phyloP scores from a whole-genome alignment of 1,140 invertebrate species.

The Cyclargus thomasi region DNA sequence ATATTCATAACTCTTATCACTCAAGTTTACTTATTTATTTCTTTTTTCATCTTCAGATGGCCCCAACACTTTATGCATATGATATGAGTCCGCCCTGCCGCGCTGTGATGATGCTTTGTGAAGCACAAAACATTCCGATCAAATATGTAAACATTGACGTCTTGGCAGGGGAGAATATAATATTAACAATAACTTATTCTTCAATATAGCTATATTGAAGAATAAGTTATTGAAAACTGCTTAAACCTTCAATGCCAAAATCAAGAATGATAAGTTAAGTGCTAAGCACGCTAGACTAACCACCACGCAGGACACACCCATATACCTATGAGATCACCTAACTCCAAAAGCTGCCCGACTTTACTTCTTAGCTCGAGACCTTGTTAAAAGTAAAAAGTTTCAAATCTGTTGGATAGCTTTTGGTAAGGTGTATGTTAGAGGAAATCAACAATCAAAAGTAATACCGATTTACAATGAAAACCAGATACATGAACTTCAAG shows the following conservation, averaged over 20 bases:
- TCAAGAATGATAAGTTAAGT: neutral
- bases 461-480: neutral
- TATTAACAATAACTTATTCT: too few relatives aligned
- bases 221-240: neutral
- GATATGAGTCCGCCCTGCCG: too few relatives aligned
- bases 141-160: too few relatives aligned
- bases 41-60: too few relatives aligned
- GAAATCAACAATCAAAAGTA: neutral
- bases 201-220: neutral
- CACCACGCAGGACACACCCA: slow-evolving; percentile 6
- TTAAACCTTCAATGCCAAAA: neutral
- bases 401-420: slow-evolving; percentile 6
- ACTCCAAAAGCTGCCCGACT: slow-evolving; percentile 10
- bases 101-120: too few relatives aligned
- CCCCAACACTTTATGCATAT: too few relatives aligned
- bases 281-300: neutral
- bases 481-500: neutral
- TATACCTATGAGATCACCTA: neutral
- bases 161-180: too few relatives aligned
- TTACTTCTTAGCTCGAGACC: slow-evolving; percentile 4
- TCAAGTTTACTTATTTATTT: too few relatives aligned
- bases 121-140: too few relatives aligned
- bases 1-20: too few relatives aligned
- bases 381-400: neutral
- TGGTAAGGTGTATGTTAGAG: neutral